Percentiles rank a stretch among this genome's conserved stretches.
phyloP scores from a whole-genome alignment of 2,113 vertebrate genomes.

The Pelobates fuscus region DNA sequence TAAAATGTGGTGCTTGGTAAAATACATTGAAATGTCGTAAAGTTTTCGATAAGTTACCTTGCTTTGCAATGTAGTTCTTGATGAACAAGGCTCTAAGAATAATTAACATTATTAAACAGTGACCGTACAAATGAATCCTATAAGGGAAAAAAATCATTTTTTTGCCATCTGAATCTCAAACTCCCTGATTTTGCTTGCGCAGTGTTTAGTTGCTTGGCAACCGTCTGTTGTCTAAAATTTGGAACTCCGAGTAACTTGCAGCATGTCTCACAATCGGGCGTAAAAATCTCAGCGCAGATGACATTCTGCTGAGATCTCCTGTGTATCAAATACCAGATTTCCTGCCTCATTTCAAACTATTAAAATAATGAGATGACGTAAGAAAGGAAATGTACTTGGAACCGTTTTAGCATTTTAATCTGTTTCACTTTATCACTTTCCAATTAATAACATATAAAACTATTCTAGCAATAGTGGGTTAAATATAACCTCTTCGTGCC shows the following conservation, averaged over 20 bases:
- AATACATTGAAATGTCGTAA: too few species aligned
- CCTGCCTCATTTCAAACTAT: slow-evolving; percentile 39
- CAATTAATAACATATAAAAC: slow-evolving; percentile 13
- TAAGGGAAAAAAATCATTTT: background rate
- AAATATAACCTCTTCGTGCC: slow-evolving; percentile 15
- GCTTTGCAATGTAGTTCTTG: background rate
- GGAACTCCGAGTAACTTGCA: background rate
- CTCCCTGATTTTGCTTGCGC: background rate
- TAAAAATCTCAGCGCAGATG: slow-evolving; percentile 27
- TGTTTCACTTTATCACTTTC: slow-evolving; percentile 6
- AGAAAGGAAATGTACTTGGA: background rate
- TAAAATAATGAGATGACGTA: slow-evolving; percentile 47
- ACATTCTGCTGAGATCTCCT: slow-evolving; percentile 26
- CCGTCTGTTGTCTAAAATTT: slow-evolving; percentile 33
- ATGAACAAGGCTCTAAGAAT: slow-evolving; percentile 15
- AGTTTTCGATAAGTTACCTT: too few species aligned
- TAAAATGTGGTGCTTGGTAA: too few species aligned
- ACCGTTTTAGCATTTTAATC: slow-evolving; percentile 28
- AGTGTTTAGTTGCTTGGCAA: slow-evolving; percentile 26
- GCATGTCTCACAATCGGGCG: slow-evolving; percentile 22
- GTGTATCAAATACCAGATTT: slow-evolving; percentile 42
- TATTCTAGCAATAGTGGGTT: background rate
- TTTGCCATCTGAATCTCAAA: slow-evolving; percentile 1
- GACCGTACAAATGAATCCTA: slow-evolving; percentile 8
- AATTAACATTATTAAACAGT: slow-evolving; percentile 12